phyloP scores from a whole-genome alignment of 35 echinoderm and acorn worm genomes.

The Patiria miniata region DNA sequence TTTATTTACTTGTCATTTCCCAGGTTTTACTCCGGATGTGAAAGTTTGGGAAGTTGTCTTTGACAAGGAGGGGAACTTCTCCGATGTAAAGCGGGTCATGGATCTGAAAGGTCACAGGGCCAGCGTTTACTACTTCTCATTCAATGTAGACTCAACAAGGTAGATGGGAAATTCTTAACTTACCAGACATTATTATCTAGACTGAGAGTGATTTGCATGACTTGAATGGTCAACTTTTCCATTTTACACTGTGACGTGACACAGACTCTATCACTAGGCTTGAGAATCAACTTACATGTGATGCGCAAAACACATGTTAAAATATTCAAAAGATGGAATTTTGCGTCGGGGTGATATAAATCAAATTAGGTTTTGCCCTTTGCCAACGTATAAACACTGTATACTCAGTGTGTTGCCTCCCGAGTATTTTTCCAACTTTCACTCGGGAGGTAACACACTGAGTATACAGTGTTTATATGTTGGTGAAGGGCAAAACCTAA shows the following conservation, averaged over 20 bases:
- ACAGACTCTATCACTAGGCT: not conserved
- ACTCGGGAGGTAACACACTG: too few species aligned
- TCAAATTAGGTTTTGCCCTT: too few species aligned
- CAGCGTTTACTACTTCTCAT: constrained; percentile 94
- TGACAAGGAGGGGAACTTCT: constrained; percentile 68
- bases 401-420: too few species aligned
- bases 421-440: too few species aligned
- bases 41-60: constrained; percentile 91
- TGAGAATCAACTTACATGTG: too few species aligned
- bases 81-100: constrained; percentile 81
- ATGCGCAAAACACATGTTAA: too few species aligned
- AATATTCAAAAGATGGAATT: too few species aligned
- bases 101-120: constrained; percentile 96
- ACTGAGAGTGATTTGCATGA: not conserved
- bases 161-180: not conserved
- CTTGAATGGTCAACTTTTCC: not conserved
- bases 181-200: not conserved
- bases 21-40: constrained; percentile 98
- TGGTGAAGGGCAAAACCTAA: too few species aligned
- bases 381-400: too few species aligned
- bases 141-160: constrained; percentile 91
- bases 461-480: too few species aligned
- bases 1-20: not conserved
- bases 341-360: too few species aligned
- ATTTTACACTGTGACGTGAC: not conserved